Evolutionary conservation across 2,888 invertebrate genomes (phyloP).

Genomic region (Morpho achilles): DNA sequence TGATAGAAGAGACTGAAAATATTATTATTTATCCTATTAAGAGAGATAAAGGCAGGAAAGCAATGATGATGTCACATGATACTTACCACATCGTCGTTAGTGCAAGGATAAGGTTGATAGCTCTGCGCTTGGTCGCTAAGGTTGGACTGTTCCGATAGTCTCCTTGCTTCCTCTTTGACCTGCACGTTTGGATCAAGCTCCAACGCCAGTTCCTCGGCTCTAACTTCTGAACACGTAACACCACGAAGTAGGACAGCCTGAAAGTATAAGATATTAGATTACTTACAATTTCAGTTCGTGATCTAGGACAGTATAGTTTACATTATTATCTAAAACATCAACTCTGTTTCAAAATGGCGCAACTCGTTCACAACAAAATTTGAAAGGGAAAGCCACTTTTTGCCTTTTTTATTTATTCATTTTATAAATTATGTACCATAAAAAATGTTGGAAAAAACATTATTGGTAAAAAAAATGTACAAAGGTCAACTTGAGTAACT

Average conservation of each 20-base stretch:
- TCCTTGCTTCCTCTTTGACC: conserved; percentile 70
- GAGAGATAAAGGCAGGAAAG: not conserved
- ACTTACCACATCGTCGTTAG: conserved; percentile 62
- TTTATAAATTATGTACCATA: too few relatives aligned
- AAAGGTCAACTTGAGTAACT: too few relatives aligned
- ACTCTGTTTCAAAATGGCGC: too few relatives aligned
- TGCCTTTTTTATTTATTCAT: too few relatives aligned
- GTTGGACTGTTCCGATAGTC: conserved; percentile 73
- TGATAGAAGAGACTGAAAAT: not conserved
- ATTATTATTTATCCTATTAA: not conserved
- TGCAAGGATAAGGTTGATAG: conserved; percentile 68
- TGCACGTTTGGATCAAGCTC: conserved; percentile 69
- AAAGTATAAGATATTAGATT: not conserved
- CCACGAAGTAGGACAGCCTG: conserved; percentile 70
- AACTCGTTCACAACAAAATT: too few relatives aligned
- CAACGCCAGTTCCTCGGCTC: conserved; percentile 65
- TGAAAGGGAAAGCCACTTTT: too few relatives aligned
- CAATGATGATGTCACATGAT: not conserved
- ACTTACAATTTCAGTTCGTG: too few relatives aligned
- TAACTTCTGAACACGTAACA: conserved; percentile 70
- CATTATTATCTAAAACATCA: too few relatives aligned
- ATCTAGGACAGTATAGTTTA: too few relatives aligned
- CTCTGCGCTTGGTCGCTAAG: conserved; percentile 67
- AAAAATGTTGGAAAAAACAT: too few relatives aligned
- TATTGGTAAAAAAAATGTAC: too few relatives aligned